phyloP scores from a whole-genome alignment of 2,113 vertebrate genomes.

The Aythya baeri region DNA sequence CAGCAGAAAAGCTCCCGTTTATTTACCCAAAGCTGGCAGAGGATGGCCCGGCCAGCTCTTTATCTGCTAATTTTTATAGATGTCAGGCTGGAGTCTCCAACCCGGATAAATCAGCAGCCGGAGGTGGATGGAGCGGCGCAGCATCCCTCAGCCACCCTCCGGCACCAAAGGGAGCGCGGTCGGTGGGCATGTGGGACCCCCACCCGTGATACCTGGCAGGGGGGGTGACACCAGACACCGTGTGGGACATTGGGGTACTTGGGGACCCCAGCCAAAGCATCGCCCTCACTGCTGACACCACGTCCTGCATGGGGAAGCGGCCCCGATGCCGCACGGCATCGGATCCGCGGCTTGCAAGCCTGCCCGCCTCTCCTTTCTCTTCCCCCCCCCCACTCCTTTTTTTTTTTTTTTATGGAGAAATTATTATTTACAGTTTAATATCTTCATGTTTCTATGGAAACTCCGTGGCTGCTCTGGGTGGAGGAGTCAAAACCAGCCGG shows the following conservation, averaged over 20 bases:
- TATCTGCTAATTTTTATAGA: not conserved
- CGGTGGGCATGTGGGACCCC: not conserved
- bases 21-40: not conserved
- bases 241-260: rapidly evolving
- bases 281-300: not conserved
- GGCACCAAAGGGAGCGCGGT: rapidly evolving
- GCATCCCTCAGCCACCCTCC: rapidly evolving
- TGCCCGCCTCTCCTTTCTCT: not conserved
- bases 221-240: not conserved
- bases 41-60: not conserved
- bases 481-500: not conserved
- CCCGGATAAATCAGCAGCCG: not conserved
- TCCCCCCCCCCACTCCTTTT: not conserved
- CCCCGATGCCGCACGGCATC: not conserved
- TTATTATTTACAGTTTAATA: conserved; percentile 66
- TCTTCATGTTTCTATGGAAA: conserved; percentile 65
- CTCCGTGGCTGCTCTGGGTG: not conserved
- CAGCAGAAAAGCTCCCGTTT: rapidly evolving
- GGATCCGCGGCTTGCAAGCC: not conserved
- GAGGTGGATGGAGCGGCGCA: rapidly evolving
- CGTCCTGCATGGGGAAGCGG: too few relatives aligned
- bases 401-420: not conserved
- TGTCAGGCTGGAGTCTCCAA: not conserved
- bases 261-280: not conserved
- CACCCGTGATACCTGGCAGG: rapidly evolving